Percentiles rank a stretch among this genome's conserved stretches.
Evolutionary conservation across 2,888 invertebrate genomes (phyloP).

Genomic region (Dinocampus coccinellae): DNA sequence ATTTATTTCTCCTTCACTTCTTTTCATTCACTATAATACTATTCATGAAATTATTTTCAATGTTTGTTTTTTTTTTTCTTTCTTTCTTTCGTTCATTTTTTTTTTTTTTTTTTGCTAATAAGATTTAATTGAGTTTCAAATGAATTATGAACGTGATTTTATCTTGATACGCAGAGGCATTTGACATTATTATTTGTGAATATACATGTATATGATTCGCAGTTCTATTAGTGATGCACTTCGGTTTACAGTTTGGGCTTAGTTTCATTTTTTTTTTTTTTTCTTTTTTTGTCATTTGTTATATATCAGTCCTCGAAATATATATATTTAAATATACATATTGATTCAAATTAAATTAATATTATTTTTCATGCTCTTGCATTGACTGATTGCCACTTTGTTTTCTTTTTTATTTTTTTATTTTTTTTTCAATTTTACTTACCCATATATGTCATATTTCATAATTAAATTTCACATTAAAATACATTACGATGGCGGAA

Average conservation of each 20-base stretch:
- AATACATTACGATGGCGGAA: conserved; percentile 32
- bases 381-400: conserved; percentile 25
- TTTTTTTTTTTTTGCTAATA: neutral
- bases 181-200: neutral
- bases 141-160: conserved; percentile 1
- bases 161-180: neutral
- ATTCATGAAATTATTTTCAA: too few species aligned
- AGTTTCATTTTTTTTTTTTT: conserved; percentile 17
- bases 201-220: conserved; percentile 18
- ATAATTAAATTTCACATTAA: conserved; percentile 21
- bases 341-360: too few species aligned
- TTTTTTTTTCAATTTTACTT: too few species aligned
- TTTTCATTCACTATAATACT: too few species aligned
- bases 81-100: too few species aligned
- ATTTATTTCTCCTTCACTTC: conserved; percentile 9
- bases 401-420: too few species aligned
- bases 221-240: conserved; percentile 28
- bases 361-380: conserved; percentile 20
- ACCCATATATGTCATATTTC: conserved; percentile 21
- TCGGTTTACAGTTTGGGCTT: conserved; percentile 42
- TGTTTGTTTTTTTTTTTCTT: too few species aligned
- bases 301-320: conserved; percentile 4
- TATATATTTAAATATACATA: conserved; percentile 4
- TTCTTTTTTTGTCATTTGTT: conserved; percentile 22
- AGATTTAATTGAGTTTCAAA: neutral